Evolutionary conservation across 92 coral and sea anemone species (phyloP).

Genomic region (Galaxea fascicularis): DNA sequence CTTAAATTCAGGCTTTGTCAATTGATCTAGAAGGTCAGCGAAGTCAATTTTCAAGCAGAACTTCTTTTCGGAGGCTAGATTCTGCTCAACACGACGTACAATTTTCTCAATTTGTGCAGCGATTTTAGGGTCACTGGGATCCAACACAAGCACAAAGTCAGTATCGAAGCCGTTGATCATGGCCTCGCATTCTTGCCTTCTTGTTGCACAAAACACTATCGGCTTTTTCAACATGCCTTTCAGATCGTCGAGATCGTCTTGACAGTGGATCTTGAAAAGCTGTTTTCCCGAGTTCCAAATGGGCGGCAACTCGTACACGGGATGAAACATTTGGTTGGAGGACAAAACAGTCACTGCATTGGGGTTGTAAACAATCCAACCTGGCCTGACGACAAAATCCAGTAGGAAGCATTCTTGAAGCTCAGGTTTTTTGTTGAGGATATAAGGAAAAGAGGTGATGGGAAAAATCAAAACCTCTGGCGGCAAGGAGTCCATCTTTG

Average conservation of each 20-base stretch:
- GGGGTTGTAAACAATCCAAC: conserved; percentile 77
- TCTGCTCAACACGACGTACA: conserved; percentile 4
- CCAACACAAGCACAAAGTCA: conserved; percentile 60
- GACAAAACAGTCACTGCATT: conserved; percentile 66
- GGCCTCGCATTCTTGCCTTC: conserved; percentile 62
- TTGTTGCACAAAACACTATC: conserved; percentile 57
- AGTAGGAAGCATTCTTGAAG: conserved; percentile 45
- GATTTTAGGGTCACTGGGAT: conserved; percentile 51
- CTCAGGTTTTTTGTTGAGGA: conserved; percentile 34
- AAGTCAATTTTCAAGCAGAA: conserved; percentile 49
- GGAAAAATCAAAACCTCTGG: conserved; percentile 52
- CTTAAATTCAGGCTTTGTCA: conserved; percentile 28
- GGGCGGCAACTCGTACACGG: conserved; percentile 52
- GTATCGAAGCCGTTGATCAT: conserved; percentile 74
- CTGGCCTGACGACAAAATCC: conserved; percentile 53
- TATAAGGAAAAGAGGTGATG: conserved; percentile 67
- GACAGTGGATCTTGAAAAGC: conserved; percentile 40
- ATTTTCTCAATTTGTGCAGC: conserved; percentile 31
- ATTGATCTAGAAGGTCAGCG: conserved; percentile 8
- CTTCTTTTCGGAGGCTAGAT: conserved; percentile 29
- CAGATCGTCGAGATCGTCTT: conserved; percentile 50
- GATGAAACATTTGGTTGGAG: conserved; percentile 64
- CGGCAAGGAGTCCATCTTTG: not conserved
- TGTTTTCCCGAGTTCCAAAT: conserved; percentile 59
- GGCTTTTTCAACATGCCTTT: conserved; percentile 64